Evolutionary conservation across 2,113 vertebrate genomes (phyloP), one percentile per base, ranked within the genome.

Genomic region (Pedionomus torquatus): DNA sequence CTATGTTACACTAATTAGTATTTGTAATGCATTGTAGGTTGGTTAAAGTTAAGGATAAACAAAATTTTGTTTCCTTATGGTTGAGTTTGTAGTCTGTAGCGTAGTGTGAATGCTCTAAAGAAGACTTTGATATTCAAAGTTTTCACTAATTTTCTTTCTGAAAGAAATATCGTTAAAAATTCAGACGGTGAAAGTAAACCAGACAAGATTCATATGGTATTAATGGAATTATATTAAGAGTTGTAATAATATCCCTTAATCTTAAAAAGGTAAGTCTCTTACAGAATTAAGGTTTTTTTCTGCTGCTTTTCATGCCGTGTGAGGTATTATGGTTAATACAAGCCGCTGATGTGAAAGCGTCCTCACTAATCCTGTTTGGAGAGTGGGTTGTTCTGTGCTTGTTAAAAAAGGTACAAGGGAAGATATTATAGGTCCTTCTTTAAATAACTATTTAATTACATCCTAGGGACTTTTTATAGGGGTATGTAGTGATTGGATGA

Each of bases 231-330:
- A 52, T 30, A 69, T 33, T 63, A 57, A n/a, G 57, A 93, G 44
- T 48, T 95, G 89, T 81, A 79, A 85, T 69, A 89, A 72, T 78
- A 92, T 87, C 63, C 95, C 82, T 88, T 96, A 68, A 92, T 97
- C 87, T 95, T 55, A 77, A 58, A 83, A 83, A 87, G 69, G 72
- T 85, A 65, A 79, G 55, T 82, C 76, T 93, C 74, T 91, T 54
- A 55, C 43, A 87, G 66, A 92, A 87, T 77, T 23, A 68, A 75
- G 77, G n/a, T 61, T 89, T 61, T 89, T 87, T 86, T 86, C 86
- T 89, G 63, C 93, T 75, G 89, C 87, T 96, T 92, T 86, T 94
- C 75, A 13, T 54, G 77, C 57, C 6, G 0, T 33, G 55, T 46
- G 68, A 92, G 85, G 63, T 76, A 92, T 91, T 87, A 90, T 0